Evolutionary conservation across 2,113 vertebrate species (phyloP).

Genomic region (Vidua macroura): DNA sequence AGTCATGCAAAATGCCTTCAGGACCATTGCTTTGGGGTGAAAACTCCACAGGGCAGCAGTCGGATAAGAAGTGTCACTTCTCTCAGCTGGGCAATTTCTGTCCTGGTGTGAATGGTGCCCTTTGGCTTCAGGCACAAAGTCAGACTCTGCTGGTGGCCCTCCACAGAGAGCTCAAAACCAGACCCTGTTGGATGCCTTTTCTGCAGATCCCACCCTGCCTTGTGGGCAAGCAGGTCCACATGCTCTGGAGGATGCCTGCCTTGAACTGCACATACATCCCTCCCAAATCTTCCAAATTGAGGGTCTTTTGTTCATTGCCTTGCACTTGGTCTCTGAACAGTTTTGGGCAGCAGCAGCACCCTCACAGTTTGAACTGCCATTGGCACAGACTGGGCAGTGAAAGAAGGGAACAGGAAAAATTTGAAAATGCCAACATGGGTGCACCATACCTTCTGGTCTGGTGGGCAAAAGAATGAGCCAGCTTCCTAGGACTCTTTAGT

Average conservation of each 20-base stretch:
- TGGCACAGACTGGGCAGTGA: neutral
- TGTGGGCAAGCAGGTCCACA: neutral
- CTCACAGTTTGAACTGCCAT: neutral
- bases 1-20: neutral
- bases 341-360: neutral
- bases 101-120: neutral
- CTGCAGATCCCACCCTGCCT: neutral
- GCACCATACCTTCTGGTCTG: neutral
- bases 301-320: fast-evolving
- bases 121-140: neutral
- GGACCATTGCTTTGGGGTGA: neutral
- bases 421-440: neutral
- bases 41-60: neutral
- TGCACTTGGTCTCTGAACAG: neutral
- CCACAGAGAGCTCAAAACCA: neutral
- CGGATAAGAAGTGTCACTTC: fast-evolving
- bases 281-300: neutral
- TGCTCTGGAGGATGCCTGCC: neutral
- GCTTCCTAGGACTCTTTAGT: neutral
- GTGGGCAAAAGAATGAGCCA: neutral
- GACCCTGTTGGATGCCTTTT: fast-evolving
- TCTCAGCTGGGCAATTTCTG: neutral
- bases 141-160: neutral
- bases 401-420: neutral
- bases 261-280: neutral